Base-by-base conservation (phyloP, 1,140 invertebrate genomes). In the Drosophila equinoxialis region DNA sequence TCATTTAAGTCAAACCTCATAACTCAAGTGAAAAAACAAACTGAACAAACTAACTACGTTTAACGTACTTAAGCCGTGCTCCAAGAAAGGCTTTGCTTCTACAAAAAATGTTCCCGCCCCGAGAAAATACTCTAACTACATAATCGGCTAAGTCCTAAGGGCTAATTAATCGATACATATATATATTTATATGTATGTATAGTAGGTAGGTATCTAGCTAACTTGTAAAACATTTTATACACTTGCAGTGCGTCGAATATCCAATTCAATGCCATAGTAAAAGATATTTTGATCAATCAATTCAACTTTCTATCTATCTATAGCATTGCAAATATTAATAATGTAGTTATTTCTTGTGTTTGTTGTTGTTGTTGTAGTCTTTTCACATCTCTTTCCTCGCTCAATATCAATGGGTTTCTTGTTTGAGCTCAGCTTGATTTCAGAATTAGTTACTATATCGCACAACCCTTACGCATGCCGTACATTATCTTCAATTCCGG, bases 401-500 rank as follows among this genome's bases (percentile, higher is more conserved):
- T 72, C 61, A 51, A 17, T 60, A 74, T 68, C 68, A 51, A 51
- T 51, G 17, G 20, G 20, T 51, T 6, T 48, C 30, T 6, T 30
- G 30, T 30, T 30, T 83, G 61, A 66, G 68, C 89, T 87, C 83
- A 91, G 77, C 87, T 89, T 72, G 64, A 81, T 74, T 75, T 74
- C 80, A 86, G 39, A 62, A 91, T 79, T 89, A 91, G 86, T 92
- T 90, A 93, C 94, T 95, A 97, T 92, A 98, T 95, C 74, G 95
- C 95, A 92, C 97, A 98, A 37, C 96, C 96, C 91, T 95, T 96
- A 82, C 94, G 94, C 55, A 94, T 94, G 42, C 97, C 97, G 83
- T 96, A 98, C 37, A 98, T 93, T 57, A 96, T 94, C 89, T 96
- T 97, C 51, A 97, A 93, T 93, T 98, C 96, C 1, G 96, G 96